Evolutionary conservation across 2,888 invertebrate genomes (phyloP), one percentile per base, ranked within the genome.

Genomic region (Rhamnusium bicolor): DNA sequence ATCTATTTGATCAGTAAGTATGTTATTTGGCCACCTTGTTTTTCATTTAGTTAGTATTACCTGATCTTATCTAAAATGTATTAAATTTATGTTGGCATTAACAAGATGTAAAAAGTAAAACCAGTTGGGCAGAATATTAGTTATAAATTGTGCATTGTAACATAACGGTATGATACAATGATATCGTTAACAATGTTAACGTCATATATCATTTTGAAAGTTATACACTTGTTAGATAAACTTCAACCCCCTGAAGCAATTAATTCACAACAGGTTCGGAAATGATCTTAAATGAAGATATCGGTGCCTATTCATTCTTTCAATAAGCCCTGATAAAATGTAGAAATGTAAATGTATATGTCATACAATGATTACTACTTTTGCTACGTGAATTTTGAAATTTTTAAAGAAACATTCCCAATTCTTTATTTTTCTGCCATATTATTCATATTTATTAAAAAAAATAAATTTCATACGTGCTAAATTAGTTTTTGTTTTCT

Each of bases 221-320:
- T 58, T 58, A 58, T 58, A 58, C 32, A 29, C 58, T 58, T 58
- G 58, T 58, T 58, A 58, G 58, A 32, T 58, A 58, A 32, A 58
- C 27, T 18, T 32, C 32, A 29, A 58, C 58, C 58, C 58, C 54
- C 58, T 12, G 29, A 6, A 58, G 58, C 58, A 58, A 32, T 58
- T 29, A 58, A 58, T 16, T 14, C 32, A 58, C n/a, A 58, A 58
- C 58, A 58, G 29, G 27, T 58, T 58, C 58, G 27, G n/a, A 58
- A 58, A 58, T 27, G 58, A 58, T 58, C 7, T 29, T 32, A 32
- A 58, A 58, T 58, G 58, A n/a, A 29, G 58, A 58, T 58, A 58
- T 58, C 32, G 58, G n/a, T 62, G 46, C 47, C 40, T 47, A 62
- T 62, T 47, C n/a, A 47, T 47, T 62, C 19, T 62, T 49, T 62